A percentile compares a stretch with the other conserved stretches of the same genome.
Conservation (phyloP, 2,888 invertebrate genomes). For the Diarsia mendica region DNA sequence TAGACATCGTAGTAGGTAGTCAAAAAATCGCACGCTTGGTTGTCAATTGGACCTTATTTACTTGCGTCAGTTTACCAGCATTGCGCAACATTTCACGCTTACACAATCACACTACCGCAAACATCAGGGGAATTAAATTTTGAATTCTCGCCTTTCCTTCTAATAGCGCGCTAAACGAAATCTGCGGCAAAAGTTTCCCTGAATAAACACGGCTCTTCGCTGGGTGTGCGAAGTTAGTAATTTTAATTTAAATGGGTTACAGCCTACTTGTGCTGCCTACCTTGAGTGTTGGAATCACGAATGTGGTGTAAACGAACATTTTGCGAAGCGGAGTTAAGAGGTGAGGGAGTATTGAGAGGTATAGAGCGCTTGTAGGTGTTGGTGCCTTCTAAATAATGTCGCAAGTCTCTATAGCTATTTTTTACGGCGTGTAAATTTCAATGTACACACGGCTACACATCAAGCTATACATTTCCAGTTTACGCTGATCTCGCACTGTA, state of each 20-base stretch:
- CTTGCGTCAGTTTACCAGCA: conserved; percentile 72
- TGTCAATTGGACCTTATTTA: too few species aligned
- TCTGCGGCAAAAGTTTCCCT: conserved; percentile 59
- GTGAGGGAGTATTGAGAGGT: conserved; percentile 9
- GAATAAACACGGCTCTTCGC: conserved; percentile 61
- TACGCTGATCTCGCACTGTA: too few species aligned
- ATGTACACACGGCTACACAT: too few species aligned
- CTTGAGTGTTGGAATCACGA: conserved; percentile 57
- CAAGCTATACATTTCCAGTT: too few species aligned
- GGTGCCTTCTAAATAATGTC: background rate
- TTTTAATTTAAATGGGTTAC: conserved; percentile 69
- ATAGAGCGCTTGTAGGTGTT: conserved; percentile 18
- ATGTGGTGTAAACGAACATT: conserved; percentile 59
- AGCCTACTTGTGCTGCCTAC: conserved; percentile 52
- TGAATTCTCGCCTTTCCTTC: conserved; percentile 67
- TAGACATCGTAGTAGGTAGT: background rate
- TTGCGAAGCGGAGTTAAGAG: conserved; percentile 42
- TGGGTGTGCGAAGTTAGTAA: conserved; percentile 60
- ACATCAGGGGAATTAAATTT: conserved; percentile 72
- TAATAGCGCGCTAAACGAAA: conserved; percentile 68
- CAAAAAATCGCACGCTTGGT: too few species aligned
- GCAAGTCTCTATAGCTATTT: too few species aligned
- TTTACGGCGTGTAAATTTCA: too few species aligned
- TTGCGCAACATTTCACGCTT: conserved; percentile 70
- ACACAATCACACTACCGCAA: conserved; percentile 75